Base-by-base conservation (phyloP, 2,113 vertebrate genomes). In the Lasiurus cinereus region DNA sequence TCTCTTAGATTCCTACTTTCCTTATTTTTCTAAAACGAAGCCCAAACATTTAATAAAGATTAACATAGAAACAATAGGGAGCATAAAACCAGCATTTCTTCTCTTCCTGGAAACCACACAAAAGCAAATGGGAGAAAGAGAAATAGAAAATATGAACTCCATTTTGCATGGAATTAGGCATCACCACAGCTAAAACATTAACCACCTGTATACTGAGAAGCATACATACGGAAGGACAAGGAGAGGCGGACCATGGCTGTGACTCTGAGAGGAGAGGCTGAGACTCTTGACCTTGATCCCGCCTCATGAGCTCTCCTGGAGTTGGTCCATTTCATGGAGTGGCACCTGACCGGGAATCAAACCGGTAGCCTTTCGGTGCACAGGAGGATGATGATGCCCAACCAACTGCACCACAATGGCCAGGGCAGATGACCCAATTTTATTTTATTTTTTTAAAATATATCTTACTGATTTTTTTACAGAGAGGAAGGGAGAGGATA, bases 211-310 rank as follows among this genome's bases (percentile, higher is more conserved):
- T 0, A 14, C 0, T 1, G 66, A 70, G 33, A 36, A 84, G 24
- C 8, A 6, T 2, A 0, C 3, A 0, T 0, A 15, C 4, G 36
- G 54, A 24, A 19, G 39, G 59, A 33, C 13, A 22, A 8, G 22
- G 8, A 22, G 48, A 9, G 59, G 0, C 0, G 0, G 24, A 4
- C 24, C 12, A 0, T 0, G 3, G 6, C 19, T 15, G 5, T 2
- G 6, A 22, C 15, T 29, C 12, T 59, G 62, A 31, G 62, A 27
- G 15, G 27, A 31, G 64, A 66, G 64, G 29, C 64, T 1, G 5
- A 66, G 64, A 31, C 29, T 31, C 27, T 13, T 14, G 12, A 66
- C 64, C 29, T 27, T 66, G 27, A 66, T 6, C 64, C 64, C 64
- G 64, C 27, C 64, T 66, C 27, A 31, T 15, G 27, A 13, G 64